Percentiles rank a stretch among this genome's conserved stretches.
Evolutionary conservation across 2,888 invertebrate species (phyloP).

Genomic region (Embidobia sp.): DNA sequence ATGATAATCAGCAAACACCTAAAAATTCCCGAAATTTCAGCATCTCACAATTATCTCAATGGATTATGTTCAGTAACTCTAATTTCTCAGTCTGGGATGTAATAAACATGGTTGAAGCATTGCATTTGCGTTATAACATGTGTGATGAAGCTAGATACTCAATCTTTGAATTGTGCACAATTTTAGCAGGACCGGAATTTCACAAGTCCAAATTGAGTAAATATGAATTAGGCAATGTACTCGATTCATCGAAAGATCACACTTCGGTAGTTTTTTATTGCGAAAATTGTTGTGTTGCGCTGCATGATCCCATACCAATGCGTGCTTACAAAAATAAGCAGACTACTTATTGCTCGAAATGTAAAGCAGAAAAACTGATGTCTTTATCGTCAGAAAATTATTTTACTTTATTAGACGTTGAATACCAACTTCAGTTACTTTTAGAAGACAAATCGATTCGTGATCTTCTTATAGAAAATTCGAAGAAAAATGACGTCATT

Average conservation of each 20-base stretch:
- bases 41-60: background rate
- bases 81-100: background rate
- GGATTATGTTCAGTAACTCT: background rate
- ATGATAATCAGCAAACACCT: too few relatives aligned
- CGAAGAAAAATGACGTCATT: too few relatives aligned
- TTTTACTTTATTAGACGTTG: background rate
- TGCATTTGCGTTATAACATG: background rate
- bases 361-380: too few relatives aligned
- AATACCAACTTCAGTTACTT: too few relatives aligned
- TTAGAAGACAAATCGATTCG: too few relatives aligned
- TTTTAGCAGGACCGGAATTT: background rate
- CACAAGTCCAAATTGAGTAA: background rate
- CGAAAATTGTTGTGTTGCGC: too few relatives aligned
- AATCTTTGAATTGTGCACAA: background rate
- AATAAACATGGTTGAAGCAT: background rate
- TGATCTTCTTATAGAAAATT: too few relatives aligned
- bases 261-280: too few relatives aligned
- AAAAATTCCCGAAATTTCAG: too few relatives aligned
- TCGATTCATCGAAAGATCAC: background rate
- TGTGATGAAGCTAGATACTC: background rate
- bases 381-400: background rate
- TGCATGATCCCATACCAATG: too few relatives aligned
- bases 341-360: background rate
- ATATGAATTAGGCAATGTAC: background rate
- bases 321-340: too few relatives aligned